These are phyloP conservation scores for Gallinago paraguaiae DNA, from an alignment of 2,113 vertebrate genomes.

Conservation along the genomic window DNA sequence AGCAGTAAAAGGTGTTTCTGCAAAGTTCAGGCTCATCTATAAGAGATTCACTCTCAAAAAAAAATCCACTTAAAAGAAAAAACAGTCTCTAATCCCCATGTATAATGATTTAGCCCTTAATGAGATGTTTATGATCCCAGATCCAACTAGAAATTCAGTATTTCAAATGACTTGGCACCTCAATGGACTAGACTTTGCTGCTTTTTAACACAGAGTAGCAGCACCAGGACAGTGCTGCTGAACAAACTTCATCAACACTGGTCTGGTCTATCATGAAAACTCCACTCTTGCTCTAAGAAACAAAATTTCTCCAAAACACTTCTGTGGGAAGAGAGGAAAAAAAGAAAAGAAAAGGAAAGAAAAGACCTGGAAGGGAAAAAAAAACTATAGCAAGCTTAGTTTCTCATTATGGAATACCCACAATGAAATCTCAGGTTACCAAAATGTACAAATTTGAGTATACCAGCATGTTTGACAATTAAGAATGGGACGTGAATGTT, in stretches of 20 bases:
- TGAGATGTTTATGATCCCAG: not conserved
- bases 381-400: not conserved
- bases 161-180: not conserved
- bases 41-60: not conserved
- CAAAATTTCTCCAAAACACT: not conserved
- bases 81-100: not conserved
- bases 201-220: not conserved
- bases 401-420: not conserved
- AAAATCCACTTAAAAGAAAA: not conserved
- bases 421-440: not conserved
- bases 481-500: not conserved
- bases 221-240: not conserved
- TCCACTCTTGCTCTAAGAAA: not conserved
- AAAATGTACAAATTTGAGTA: not conserved
- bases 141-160: not conserved
- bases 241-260: not conserved
- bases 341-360: too few species aligned
- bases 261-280: not conserved
- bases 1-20: not conserved
- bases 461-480: not conserved
- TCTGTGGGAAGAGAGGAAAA: not conserved
- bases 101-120: not conserved
- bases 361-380: not conserved
- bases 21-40: not conserved
- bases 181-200: not conserved